Conservation (phyloP, 1,140 invertebrate species). For the Cyclargus thomasi region DNA sequence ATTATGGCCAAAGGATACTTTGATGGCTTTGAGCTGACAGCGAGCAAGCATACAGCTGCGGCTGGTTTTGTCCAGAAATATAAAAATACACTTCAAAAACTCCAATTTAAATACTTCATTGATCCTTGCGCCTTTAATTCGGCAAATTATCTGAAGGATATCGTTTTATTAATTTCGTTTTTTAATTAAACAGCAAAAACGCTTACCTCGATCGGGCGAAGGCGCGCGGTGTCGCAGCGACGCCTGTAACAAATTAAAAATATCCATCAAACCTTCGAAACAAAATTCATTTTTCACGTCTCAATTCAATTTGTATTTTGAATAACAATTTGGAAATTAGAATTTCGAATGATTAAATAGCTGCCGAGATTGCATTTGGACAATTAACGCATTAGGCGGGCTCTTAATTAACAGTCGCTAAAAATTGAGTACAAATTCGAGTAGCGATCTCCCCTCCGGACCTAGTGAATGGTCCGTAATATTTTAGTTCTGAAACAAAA, state of each 20-base stretch:
- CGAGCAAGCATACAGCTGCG: too few relatives aligned
- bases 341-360: conserved; percentile 65
- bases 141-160: background rate
- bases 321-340: conserved; percentile 45
- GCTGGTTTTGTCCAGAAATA: too few relatives aligned
- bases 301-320: background rate
- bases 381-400: conserved; percentile 74
- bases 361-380: conserved; percentile 70
- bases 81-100: too few relatives aligned
- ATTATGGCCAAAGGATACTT: conserved; percentile 62
- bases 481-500: conserved; percentile 72
- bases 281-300: conserved; percentile 32
- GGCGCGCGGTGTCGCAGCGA: conserved; percentile 62
- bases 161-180: background rate
- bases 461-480: conserved; percentile 72
- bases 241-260: conserved; percentile 70
- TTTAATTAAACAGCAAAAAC: conserved; percentile 2
- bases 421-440: conserved; percentile 75
- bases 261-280: conserved; percentile 43
- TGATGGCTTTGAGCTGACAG: background rate
- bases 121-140: background rate
- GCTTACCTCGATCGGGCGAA: conserved; percentile 69
- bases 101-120: too few relatives aligned
- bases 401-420: conserved; percentile 73
- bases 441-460: conserved; percentile 54